Percentiles rank a stretch among this genome's conserved stretches.
Conservation (phyloP, 2,888 invertebrate species). For the Julus scanicus region DNA sequence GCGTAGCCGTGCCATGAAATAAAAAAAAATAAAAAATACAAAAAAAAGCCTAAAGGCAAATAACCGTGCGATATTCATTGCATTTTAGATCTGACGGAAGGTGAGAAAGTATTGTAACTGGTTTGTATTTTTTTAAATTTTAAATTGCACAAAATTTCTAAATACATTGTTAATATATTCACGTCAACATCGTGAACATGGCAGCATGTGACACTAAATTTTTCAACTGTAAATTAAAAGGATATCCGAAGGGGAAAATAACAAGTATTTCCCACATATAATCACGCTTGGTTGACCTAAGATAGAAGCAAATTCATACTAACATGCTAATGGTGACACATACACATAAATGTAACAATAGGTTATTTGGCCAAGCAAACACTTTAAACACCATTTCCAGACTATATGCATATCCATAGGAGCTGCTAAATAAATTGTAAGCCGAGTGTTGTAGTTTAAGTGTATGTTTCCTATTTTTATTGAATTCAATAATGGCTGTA, state of each 20-base stretch:
- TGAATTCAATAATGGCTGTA: neutral
- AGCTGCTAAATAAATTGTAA: neutral
- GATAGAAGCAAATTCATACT: slow-evolving; percentile 11
- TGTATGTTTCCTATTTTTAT: neutral
- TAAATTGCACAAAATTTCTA: neutral
- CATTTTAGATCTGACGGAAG: neutral
- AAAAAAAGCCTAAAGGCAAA: neutral
- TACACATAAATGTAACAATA: slow-evolving; percentile 33
- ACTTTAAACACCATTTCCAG: slow-evolving; percentile 8
- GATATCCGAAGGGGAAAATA: neutral
- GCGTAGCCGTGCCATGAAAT: neutral
- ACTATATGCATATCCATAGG: neutral
- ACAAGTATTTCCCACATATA: neutral
- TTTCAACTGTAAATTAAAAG: too few relatives aligned
- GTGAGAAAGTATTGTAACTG: slow-evolving; percentile 4
- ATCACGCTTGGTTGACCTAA: slow-evolving; percentile 10
- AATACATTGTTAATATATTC: neutral
- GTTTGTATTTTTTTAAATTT: neutral
- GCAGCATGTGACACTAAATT: neutral
- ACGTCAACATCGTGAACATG: too few relatives aligned
- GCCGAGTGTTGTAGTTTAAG: neutral
- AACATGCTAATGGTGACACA: slow-evolving; percentile 18
- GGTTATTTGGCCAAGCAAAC: slow-evolving; percentile 33
- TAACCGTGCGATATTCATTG: neutral
- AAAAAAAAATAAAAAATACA: too few relatives aligned